These are phyloP conservation scores for Mya arenaria DNA, from an alignment of 1,140 invertebrate species.

Conservation along the genomic window DNA sequence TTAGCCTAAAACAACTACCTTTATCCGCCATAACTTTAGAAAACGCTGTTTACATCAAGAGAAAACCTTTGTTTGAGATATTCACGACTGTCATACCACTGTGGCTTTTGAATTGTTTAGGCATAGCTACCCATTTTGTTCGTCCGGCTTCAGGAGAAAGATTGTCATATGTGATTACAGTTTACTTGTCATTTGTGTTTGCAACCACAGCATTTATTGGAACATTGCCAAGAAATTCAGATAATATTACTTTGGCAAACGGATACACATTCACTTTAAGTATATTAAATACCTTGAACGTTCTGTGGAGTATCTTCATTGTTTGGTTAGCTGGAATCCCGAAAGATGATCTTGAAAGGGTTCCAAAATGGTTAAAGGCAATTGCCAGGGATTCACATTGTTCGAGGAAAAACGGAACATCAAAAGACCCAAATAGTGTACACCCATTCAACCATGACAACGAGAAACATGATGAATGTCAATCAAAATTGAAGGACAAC, in stretches of 20 bases:
- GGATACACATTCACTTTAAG: not conserved
- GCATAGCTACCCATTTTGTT: not conserved
- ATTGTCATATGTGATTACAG: not conserved
- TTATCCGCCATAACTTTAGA: not conserved
- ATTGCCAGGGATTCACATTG: too few relatives aligned
- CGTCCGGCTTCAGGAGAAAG: conserved; percentile 18
- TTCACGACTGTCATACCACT: not conserved
- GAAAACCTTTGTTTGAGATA: not conserved
- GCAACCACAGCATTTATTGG: not conserved
- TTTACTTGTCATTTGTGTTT: conserved; percentile 6
- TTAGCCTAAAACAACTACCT: not conserved
- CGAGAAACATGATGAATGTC: too few relatives aligned
- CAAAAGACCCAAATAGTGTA: too few relatives aligned
- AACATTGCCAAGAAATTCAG: not conserved
- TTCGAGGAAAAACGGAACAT: too few relatives aligned
- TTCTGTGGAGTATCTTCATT: conserved; percentile 15
- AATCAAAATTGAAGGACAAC: too few relatives aligned
- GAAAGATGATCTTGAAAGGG: too few relatives aligned
- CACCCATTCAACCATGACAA: too few relatives aligned
- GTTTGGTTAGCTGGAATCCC: too few relatives aligned
- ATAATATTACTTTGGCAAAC: not conserved
- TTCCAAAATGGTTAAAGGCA: too few relatives aligned
- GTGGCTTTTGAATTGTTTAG: not conserved
- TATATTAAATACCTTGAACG: not conserved
- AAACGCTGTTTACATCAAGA: not conserved